Base-by-base conservation (phyloP, 1,140 invertebrate species). In the Apis florea region DNA sequence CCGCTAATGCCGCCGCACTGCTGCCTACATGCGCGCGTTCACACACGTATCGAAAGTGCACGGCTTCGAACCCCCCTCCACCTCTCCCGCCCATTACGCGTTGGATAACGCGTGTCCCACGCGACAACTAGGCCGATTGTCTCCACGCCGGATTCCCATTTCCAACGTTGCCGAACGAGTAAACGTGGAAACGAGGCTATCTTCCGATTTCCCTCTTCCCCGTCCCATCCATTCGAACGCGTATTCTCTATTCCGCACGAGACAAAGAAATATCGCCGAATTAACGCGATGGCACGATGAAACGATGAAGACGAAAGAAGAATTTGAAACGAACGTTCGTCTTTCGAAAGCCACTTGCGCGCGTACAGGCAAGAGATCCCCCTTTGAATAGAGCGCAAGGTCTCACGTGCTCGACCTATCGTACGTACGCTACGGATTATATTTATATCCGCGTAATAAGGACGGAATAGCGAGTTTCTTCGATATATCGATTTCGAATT, bases 71-170 rank as follows among this genome's bases (percentile, higher is more conserved):
- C 26, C 26, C 31, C 31, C 31, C 31, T 59, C 67, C 83, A 75
- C 71, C 63, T 61, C 81, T 58, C n/a, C n/a, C 63, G 58, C 40
- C 31, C 67, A 63, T 83, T 61, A 81, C 40, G 31, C 31, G 21
- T 71, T 66, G 56, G 49, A 24, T 51, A 71, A 70, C 77, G 72
- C 69, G 63, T 67, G 69, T 40, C 31, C n/a, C 64, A 47, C 51
- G 56, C 67, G 85, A 86, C 76, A 87, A 86, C 76, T 86, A 70
- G 85, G 85, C 31, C 85, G 82, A 73, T 69, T 15, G 31, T 40
- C 31, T 40, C 72, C 76, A 86, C 54, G 77, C 83, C 80, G 69
- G 70, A 86, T 85, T 79, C 26, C 56, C 71, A 83, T 54, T 53
- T n/a, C n/a, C n/a, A n/a, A n/a, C n/a, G n/a, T n/a, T n/a, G n/a